Evolutionary conservation across 2,888 invertebrate genomes (phyloP), one percentile per base, ranked within the genome.

Genomic region (Pandemis corylana): DNA sequence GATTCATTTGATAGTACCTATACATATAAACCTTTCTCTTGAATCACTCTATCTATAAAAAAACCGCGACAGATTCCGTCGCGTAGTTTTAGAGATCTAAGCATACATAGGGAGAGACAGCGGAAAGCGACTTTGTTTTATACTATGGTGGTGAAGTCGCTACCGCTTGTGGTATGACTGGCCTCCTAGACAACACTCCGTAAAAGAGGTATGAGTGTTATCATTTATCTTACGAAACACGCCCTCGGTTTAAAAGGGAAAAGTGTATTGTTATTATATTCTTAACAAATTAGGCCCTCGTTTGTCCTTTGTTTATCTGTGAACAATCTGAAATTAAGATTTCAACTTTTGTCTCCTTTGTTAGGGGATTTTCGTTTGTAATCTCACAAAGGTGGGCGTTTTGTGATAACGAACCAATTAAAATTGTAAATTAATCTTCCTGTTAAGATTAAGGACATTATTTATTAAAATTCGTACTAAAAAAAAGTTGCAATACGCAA

Each of bases 251-350:
- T 67, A 75, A 75, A 72, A 20, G 71, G 64, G 69, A 69, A 74
- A 75, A 75, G 62, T 75, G 70, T 75, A 75, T 75, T 75, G 71
- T 71, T 67, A 73, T 73, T 68, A 67, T 71, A 71, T 75, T 75
- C 70, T 75, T 67, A 75, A 75, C 75, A 63, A 75, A 75, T 75
- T 75, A 75, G 70, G 56, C n/a, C 53, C 61, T 44, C 53, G n/a
- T 71, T 65, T 61, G 51, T 70, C 28, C 70, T 63, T 71, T 71
- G 67, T 70, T 69, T 74, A 66, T 65, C 61, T 67, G 67, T 51
- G 15, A 49, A 73, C 67, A 67, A 68, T 68, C 61, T 66, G 69
- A 69, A 61, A 70, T 70, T 74, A 62, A 65, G 69, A 74, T 74
- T 66, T 70, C 69, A 69, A 36, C n/a, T 68, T 56, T 44, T 44